Evolutionary conservation across 1,140 invertebrate species (phyloP).

Genomic region (Drosophila mauritiana): DNA sequence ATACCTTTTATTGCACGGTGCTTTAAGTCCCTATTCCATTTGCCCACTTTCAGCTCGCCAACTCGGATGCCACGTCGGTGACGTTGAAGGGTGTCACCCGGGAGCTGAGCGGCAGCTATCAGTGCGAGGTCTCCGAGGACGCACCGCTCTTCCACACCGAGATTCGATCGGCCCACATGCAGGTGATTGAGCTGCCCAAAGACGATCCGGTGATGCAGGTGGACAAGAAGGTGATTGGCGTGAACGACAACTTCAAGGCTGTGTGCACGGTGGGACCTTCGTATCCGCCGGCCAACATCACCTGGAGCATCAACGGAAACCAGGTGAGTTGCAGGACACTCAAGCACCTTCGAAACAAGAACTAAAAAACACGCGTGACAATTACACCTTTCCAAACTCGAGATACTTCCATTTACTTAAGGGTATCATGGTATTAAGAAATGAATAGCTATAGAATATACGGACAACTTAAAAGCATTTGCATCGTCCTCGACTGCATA

Average conservation of each 20-base stretch:
- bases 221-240: constrained; percentile 79
- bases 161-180: constrained; percentile 88
- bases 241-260: constrained; percentile 83
- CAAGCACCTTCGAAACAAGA: neutral
- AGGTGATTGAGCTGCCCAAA: constrained; percentile 86
- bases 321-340: constrained; percentile 85
- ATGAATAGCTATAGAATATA: no score
- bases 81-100: constrained; percentile 87
- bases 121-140: constrained; percentile 90
- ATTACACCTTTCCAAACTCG: no score
- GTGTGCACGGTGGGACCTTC: constrained; percentile 86
- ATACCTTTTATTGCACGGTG: neutral
- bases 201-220: constrained; percentile 81
- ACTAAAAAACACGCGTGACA: neutral
- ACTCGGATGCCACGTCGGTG: constrained; percentile 87
- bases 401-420: no score
- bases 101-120: constrained; percentile 88
- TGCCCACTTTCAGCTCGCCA: constrained; percentile 85
- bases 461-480: no score
- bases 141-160: constrained; percentile 90
- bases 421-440: no score
- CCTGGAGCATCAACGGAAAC: constrained; percentile 89
- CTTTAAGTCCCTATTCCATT: neutral
- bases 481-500: no score
- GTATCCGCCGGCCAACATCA: constrained; percentile 89